Evolutionary conservation across 2,888 invertebrate species (phyloP).

Genomic region (Diogma glabrata): DNA sequence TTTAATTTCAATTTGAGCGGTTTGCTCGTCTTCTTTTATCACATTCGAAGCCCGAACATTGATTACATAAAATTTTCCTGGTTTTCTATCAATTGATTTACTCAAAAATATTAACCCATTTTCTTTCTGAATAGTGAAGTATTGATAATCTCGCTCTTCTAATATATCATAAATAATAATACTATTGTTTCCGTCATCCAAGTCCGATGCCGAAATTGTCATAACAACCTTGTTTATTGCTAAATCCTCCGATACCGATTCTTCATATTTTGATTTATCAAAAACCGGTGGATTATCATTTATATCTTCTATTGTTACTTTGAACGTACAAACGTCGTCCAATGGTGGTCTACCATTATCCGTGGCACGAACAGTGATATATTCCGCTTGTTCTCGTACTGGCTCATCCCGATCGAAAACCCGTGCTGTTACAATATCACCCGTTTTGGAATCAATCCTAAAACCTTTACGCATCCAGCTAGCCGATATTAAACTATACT

Average conservation of each 20-base stretch:
- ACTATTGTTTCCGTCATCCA: slow-evolving; percentile 86
- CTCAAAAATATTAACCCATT: slow-evolving; percentile 71
- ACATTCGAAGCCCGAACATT: slow-evolving; percentile 34
- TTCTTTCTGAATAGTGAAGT: slow-evolving; percentile 69
- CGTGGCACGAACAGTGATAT: slow-evolving; percentile 80
- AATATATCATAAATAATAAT: slow-evolving; percentile 55
- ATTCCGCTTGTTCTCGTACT: slow-evolving; percentile 65
- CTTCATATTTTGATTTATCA: slow-evolving; percentile 47
- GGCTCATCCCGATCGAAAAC: slow-evolving; percentile 86
- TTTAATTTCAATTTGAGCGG: slow-evolving; percentile 63
- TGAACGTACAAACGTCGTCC: slow-evolving; percentile 88
- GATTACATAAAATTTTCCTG: slow-evolving; percentile 33
- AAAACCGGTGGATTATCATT: slow-evolving; percentile 67
- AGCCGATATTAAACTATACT: slow-evolving; percentile 69
- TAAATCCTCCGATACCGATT: slow-evolving; percentile 74
- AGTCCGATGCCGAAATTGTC: slow-evolving; percentile 84
- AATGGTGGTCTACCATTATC: slow-evolving; percentile 86
- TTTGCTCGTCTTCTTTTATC: slow-evolving; percentile 37
- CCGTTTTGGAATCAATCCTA: slow-evolving; percentile 63
- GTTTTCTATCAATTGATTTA: slow-evolving; percentile 31
- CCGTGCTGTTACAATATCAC: slow-evolving; percentile 64
- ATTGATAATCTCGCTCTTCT: slow-evolving; percentile 42
- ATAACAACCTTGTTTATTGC: slow-evolving; percentile 54
- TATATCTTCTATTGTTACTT: slow-evolving; percentile 79
- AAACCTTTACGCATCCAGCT: slow-evolving; percentile 66